A percentile compares a stretch with the other conserved stretches of the same genome.
Conservation (phyloP, 1,140 invertebrate species). For the Batillaria attramentaria region DNA sequence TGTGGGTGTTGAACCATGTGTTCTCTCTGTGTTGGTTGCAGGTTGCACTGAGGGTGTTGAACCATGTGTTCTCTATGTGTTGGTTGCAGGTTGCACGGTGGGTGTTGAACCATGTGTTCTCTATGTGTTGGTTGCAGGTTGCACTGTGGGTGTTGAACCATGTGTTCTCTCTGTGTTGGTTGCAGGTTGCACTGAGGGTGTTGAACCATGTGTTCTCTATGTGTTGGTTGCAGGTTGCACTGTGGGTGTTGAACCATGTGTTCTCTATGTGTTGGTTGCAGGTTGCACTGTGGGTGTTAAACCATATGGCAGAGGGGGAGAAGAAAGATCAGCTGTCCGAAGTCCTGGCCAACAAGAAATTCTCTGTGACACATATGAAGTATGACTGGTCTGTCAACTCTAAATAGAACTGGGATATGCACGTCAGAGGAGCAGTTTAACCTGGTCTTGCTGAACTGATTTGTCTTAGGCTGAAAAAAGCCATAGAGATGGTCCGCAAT, state of each 20-base stretch:
- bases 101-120: too few species aligned
- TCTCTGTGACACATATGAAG: constrained; percentile 65
- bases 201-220: too few species aligned
- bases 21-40: constrained; percentile 7
- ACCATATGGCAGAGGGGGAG: constrained; percentile 59
- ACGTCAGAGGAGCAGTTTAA: too few species aligned
- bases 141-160: too few species aligned
- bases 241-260: constrained; percentile 69
- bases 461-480: too few species aligned
- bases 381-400: constrained; percentile 72
- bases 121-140: constrained; percentile 17
- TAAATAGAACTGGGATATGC: too few species aligned
- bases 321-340: constrained; percentile 65
- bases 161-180: not conserved
- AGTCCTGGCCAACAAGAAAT: constrained; percentile 62
- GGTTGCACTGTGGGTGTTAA: constrained; percentile 69
- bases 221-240: constrained; percentile 60
- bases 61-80: not conserved
- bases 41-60: too few species aligned
- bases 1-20: too few species aligned
- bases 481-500: too few species aligned
- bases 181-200: too few species aligned
- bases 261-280: constrained; percentile 53
- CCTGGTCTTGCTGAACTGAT: too few species aligned
- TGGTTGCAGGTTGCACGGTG: constrained; percentile 16